phyloP scores from a whole-genome alignment of 1,140 invertebrate genomes.

The Drosophila ficusphila region DNA sequence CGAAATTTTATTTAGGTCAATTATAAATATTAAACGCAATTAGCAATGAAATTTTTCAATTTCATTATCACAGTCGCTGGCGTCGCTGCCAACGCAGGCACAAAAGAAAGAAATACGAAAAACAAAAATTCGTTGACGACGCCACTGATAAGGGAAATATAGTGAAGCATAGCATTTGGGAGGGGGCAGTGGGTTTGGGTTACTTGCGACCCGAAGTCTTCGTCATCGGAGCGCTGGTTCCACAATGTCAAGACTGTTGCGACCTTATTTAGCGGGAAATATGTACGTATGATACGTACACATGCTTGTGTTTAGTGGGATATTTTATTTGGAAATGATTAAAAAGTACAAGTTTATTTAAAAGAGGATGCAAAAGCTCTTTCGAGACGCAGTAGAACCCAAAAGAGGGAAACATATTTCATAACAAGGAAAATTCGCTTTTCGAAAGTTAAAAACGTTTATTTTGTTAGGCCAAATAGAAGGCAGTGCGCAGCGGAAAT shows the following conservation, averaged over 20 bases:
- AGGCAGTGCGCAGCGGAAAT: background rate
- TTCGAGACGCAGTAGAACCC: too few species aligned
- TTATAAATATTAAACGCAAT: conserved; percentile 83
- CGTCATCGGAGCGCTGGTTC: conserved; percentile 39
- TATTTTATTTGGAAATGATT: too few species aligned
- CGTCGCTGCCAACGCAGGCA: conserved; percentile 12
- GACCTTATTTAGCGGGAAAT: conserved; percentile 64
- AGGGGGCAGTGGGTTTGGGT: background rate
- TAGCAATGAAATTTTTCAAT: conserved; percentile 83
- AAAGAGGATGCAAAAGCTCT: too few species aligned
- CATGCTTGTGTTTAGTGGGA: background rate
- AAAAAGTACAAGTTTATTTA: too few species aligned
- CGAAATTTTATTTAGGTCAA: conserved; percentile 72
- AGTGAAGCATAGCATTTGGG: background rate
- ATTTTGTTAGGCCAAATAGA: background rate
- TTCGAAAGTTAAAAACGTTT: background rate
- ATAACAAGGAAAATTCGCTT: background rate
- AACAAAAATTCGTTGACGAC: conserved; percentile 45
- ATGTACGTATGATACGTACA: background rate
- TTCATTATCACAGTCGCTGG: conserved; percentile 74
- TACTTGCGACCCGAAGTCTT: conserved; percentile 7
- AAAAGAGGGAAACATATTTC: background rate
- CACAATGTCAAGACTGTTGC: conserved; percentile 74
- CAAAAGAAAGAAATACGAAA: conserved; percentile 4
- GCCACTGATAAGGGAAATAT: conserved; percentile 51